Evolutionary conservation across 2,113 vertebrate species (phyloP).

Genomic region (Toxostoma redivivum): DNA sequence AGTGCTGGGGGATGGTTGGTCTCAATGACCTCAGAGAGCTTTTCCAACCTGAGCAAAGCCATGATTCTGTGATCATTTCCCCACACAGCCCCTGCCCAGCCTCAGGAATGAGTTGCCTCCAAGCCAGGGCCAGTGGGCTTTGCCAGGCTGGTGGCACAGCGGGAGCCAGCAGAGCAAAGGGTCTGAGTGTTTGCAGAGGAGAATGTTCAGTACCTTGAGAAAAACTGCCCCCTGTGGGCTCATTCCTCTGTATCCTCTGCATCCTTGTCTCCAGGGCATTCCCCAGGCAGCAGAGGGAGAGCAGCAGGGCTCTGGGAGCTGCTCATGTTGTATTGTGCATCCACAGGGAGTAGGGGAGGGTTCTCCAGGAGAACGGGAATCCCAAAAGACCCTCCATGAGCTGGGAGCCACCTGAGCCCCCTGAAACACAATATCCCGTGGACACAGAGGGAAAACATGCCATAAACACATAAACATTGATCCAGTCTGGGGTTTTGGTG

Average conservation of each 20-base stretch:
- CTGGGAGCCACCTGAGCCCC: background rate
- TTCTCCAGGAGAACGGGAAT: background rate
- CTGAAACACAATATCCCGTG: background rate
- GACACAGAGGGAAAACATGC: background rate
- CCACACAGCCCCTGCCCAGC: background rate
- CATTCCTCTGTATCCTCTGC: background rate
- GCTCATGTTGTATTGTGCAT: background rate
- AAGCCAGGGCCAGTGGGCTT: background rate
- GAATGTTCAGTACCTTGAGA: background rate
- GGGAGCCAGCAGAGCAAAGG: background rate
- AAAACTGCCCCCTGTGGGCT: rapidly evolving
- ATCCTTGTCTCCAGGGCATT: background rate
- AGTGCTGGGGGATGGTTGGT: background rate
- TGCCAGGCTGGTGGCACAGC: background rate
- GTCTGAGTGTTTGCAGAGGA: background rate
- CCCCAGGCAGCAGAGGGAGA: background rate
- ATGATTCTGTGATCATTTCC: background rate
- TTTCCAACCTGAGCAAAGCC: background rate
- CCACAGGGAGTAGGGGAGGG: background rate
- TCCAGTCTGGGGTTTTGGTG: background rate
- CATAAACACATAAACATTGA: background rate
- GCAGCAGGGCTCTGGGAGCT: background rate
- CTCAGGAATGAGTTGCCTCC: background rate
- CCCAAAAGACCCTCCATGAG: background rate
- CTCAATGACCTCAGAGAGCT: background rate